Evolutionary conservation across 2,797 vertebrate genomes (phyloP), one percentile per base, ranked within the genome.

Genomic region (Simalia tracyae): DNA sequence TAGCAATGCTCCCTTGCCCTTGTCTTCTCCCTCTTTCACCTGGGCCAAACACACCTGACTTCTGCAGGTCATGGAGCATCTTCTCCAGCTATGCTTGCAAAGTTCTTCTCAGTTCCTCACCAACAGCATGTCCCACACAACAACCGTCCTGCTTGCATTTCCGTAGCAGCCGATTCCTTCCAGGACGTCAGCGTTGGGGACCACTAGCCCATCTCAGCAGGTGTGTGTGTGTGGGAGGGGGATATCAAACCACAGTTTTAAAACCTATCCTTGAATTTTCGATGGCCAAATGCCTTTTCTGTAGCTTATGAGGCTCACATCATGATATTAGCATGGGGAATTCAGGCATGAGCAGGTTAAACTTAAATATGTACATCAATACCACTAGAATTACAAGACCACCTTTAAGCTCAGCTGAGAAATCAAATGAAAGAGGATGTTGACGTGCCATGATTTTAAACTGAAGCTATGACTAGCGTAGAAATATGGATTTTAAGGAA

Each of bases 401-500:
- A 3, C 15, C 31, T 56, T 14, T 88, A 31, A 63, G 42, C 42
- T 22, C 14, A 31, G 0, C 0, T 36, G 88, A 19, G 85, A 0
- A 66, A 36, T 28, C 59, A 60, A 85, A 89, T 59, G 36, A 68
- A 85, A 26, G 87, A 26, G 92, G 89, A 4, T 84, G 26, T 93
- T 92, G 17, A 46, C 22, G 1, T 0, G 88, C n/a, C 66, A 31
- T 86, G 50, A 66, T 89, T 64, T 89, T 92, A n/a, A 94, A 93
- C 60, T 22, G 66, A 91, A 95, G 87, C 15, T 59, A 15, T 1
- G 14, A 63, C 15, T 8, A 61, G 57, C 89, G 90, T 31, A 31
- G 64, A 91, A 95, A 91, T 7, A 84, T 0, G 14, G 46, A 57
- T 2, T 86, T 87, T 0, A 66, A 92, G 76, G n/a, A 72, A 76